Evolutionary conservation across 2,888 invertebrate genomes (phyloP), one percentile per base, ranked within the genome.

Genomic region (Melanophora roralis): DNA sequence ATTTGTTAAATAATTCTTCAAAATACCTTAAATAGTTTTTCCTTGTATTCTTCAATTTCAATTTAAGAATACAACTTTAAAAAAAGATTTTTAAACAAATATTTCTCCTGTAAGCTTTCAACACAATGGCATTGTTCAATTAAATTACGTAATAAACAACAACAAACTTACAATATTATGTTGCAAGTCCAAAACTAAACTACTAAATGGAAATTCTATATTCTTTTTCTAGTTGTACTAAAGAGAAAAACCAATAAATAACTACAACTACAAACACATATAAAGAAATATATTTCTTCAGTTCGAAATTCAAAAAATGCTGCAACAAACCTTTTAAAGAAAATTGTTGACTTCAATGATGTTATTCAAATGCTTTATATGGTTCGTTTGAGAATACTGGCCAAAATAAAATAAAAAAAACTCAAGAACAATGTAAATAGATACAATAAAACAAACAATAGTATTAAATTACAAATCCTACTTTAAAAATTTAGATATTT

Each of bases 301-400:
- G n/a, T 47, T 45, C 9, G 19, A 55, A 47, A 47, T 36, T 5
- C 8, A 40, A 55, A 53, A 47, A 27, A 47, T 57, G 8, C 19
- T 27, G 11, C 59, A 16, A 14, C 34, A 23, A 51, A 67, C 59
- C 67, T 67, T 67, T 67, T 67, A 53, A 45, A 60, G 65, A 27
- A 32, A 67, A 60, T 67, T 49, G 21, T 12, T 59, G 34, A 51
- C 49, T 16, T 3, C 55, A 67, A 67, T 67, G 64, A 71, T 65
- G 60, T 67, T 71, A 67, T 75, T 72, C 75, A 67, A 80, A 72
- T 75, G 79, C 79, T 80, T 80, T 80, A 75, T 75, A 75, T 71
- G 79, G 75, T 45, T 69, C 16, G 34, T 32, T 27, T 62, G 60
- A 2, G 57, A 64, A 40, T 27, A 65, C 32, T n/a, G 9, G 23